A percentile compares a stretch with the other conserved stretches of the same genome.
phyloP scores from a whole-genome alignment of 2,797 vertebrate genomes.

The Hydrophis major region DNA sequence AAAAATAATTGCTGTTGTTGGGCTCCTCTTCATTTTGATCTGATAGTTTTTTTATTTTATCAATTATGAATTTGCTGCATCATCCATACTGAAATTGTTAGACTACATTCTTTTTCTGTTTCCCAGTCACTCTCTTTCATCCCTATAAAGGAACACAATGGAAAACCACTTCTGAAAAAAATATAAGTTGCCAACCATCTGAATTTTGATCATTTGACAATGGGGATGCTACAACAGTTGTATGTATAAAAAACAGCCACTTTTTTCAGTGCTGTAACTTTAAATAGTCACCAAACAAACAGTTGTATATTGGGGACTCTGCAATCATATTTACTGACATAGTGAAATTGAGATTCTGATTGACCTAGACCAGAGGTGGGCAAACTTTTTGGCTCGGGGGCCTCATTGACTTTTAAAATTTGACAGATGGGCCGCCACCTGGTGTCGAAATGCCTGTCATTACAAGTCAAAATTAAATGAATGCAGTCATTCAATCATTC shows the following conservation, averaged over 20 bases:
- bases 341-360: not conserved
- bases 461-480: no score
- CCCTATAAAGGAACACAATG: not conserved
- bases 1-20: not conserved
- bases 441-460: no score
- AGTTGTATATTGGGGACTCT: no score
- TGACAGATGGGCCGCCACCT: no score
- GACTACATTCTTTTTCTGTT: not conserved
- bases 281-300: no score
- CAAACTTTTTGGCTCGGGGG: no score
- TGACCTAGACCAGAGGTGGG: not conserved
- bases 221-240: not conserved
- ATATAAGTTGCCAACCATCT: not conserved
- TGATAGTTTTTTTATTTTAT: not conserved
- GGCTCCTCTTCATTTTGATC: not conserved
- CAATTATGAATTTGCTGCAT: not conserved
- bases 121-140: not conserved
- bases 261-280: no score
- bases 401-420: no score
- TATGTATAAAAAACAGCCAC: not conserved
- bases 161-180: not conserved
- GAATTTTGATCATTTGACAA: not conserved
- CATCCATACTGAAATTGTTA: not conserved
- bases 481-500: no score
- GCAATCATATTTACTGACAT: not conserved